Conservation (phyloP, 2,113 vertebrate genomes). For the Argyrosomus japonicus region DNA sequence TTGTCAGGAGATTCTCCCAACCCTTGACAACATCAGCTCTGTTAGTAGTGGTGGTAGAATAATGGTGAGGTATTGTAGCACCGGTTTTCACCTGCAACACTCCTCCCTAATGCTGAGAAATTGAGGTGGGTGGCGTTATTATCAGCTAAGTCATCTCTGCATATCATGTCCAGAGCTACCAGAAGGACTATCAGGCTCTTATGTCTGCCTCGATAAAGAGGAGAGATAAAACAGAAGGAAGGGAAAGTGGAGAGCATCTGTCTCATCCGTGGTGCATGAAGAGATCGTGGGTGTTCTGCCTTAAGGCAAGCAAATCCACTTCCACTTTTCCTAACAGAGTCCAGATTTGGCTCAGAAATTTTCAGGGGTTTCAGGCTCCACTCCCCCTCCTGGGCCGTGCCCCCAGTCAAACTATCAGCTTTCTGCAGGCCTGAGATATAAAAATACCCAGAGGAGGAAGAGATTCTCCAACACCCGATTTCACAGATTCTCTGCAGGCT, state of each 20-base stretch:
- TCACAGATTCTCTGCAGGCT: conserved; percentile 28
- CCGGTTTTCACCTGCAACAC: not conserved
- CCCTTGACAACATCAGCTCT: not conserved
- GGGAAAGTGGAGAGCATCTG: conserved; percentile 36
- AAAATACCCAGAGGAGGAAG: conserved; percentile 27
- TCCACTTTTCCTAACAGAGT: conserved; percentile 37
- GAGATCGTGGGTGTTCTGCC: conserved; percentile 47
- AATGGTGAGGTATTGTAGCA: not conserved
- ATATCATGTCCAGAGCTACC: conserved; percentile 5
- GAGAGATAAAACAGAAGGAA: conserved; percentile 32
- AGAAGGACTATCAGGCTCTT: conserved; percentile 11
- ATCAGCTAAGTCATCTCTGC: conserved; percentile 54
- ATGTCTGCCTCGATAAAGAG: conserved; percentile 10
- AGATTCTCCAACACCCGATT: conserved; percentile 6
- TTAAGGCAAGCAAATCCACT: conserved; percentile 45
- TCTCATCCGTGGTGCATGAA: conserved; percentile 17
- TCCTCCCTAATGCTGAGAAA: conserved; percentile 21
- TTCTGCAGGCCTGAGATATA: conserved; percentile 33
- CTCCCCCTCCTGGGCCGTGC: conserved; percentile 4
- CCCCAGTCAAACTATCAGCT: conserved; percentile 23
- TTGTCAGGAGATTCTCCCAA: conserved; percentile 1
- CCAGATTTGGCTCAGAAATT: conserved; percentile 40
- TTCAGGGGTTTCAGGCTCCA: conserved; percentile 31
- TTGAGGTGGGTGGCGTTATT: conserved; percentile 39
- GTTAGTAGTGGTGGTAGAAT: not conserved